Conservation (phyloP, 1,140 invertebrate species). For the Agraylea sexmaculata region DNA sequence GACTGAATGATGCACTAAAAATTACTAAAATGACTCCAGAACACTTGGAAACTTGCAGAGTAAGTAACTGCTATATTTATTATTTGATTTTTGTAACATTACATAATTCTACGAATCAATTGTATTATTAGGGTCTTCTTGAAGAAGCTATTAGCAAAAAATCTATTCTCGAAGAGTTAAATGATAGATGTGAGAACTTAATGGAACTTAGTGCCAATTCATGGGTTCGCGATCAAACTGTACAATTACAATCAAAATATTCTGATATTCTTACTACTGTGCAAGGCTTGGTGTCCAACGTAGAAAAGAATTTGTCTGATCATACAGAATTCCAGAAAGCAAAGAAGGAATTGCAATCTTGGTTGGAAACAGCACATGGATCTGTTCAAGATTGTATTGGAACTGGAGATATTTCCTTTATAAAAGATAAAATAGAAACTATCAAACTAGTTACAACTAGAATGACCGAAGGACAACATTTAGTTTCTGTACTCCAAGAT, state of each 20-base stretch:
- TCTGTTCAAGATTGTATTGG: conserved; percentile 72
- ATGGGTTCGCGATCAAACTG: conserved; percentile 73
- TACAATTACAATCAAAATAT: conserved; percentile 70
- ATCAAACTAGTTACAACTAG: conserved; percentile 57
- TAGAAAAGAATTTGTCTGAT: conserved; percentile 80
- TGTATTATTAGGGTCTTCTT: conserved; percentile 49
- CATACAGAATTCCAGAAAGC: conserved; percentile 81
- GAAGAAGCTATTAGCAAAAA: conserved; percentile 68
- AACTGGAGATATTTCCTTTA: conserved; percentile 62
- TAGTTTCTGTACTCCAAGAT: conserved; percentile 66
- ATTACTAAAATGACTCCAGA: conserved; percentile 70
- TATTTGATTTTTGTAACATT: conserved; percentile 9
- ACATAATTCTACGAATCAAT: conserved; percentile 5
- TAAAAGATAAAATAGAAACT: conserved; percentile 76
- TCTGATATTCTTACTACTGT: conserved; percentile 62
- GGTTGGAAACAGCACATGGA: conserved; percentile 65
- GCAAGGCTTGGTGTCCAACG: conserved; percentile 66
- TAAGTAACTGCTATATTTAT: conserved; percentile 29
- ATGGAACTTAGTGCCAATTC: conserved; percentile 75
- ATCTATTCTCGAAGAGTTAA: conserved; percentile 66
- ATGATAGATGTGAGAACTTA: conserved; percentile 74
- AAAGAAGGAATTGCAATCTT: conserved; percentile 68
- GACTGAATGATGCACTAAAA: conserved; percentile 51
- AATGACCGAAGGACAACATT: conserved; percentile 76
- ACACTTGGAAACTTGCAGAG: conserved; percentile 64